phyloP scores from a whole-genome alignment of 2,797 vertebrate species.

The Apogon talboti region DNA sequence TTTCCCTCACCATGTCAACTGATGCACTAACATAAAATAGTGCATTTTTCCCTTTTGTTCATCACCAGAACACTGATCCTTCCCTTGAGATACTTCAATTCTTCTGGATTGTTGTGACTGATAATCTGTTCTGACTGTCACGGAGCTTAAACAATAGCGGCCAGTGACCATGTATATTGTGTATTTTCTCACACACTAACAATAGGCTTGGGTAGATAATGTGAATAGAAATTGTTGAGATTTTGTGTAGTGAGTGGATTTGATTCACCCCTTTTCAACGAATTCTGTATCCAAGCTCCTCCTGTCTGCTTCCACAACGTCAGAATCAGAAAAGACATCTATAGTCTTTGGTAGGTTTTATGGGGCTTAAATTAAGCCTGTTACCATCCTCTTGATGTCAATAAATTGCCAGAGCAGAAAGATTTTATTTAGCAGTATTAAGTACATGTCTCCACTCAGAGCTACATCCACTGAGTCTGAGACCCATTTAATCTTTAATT shows the following conservation, averaged over 20 bases:
- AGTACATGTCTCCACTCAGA: conserved; percentile 39
- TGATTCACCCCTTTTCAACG: conserved; percentile 1
- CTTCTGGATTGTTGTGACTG: no score
- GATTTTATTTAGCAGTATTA: conserved; percentile 19
- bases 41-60: no score
- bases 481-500: conserved; percentile 65
- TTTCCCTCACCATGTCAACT: not conserved
- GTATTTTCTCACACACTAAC: no score
- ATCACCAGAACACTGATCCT: no score
- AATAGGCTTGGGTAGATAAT: not conserved
- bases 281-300: not conserved
- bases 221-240: conserved; percentile 4
- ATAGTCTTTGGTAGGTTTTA: not conserved
- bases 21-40: not conserved
- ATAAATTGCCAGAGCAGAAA: conserved; percentile 10
- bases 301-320: not conserved
- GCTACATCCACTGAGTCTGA: conserved; percentile 21
- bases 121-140: no score
- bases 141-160: no score
- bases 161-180: no score
- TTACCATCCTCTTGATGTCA: not conserved
- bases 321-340: not conserved
- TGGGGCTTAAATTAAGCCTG: not conserved
- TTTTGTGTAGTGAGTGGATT: not conserved
- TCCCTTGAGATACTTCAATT: no score